Base-by-base conservation (phyloP, 2,888 invertebrate species). In the Temnothorax unifasciatus region DNA sequence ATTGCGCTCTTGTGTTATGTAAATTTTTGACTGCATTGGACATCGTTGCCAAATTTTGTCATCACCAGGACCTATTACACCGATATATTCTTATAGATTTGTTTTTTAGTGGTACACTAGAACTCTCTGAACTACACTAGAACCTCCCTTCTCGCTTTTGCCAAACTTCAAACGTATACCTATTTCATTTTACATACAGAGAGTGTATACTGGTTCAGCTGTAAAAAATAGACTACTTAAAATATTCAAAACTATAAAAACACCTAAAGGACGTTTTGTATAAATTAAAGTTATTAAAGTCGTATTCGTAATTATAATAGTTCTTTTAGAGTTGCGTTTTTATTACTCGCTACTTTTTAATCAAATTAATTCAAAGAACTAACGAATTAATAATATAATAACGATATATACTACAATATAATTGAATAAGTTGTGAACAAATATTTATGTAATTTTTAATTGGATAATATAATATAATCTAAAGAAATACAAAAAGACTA, bases 201-300 rank as follows among this genome's bases (percentile, higher is more conserved):
- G 3, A 29, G 29, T 3, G 29, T 29, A 29, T 29, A 29, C 3
- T 29, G 29, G 34, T 34, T 34, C 34, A 34, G 34, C 34, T 34
- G 9, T 11, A 50, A 50, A 44, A 44, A 44, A 44, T 3, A 44
- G 11, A 44, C 11, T 44, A 3, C 3, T 13, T 25, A 25, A 25
- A 44, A 68, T n/a, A 44, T 68, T 9, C 9, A 11, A 50, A 29
- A 4, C 11, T 44, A 25, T 18, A 61, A 47, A 47, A 47, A 15
- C 21, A 61, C 3, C 2, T 15, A 21, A n/a, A 54, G 1, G 18
- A 21, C 38, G 2, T 52, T 21, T 52, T 34, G 2, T 11, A 29
- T 18, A 69, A 68, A 29, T 50, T 69, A 13, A 69, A 52, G n/a
- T n/a, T 34, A 66, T 66, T 41, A n/a, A 64, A 41, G 21, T 64